phyloP scores from a whole-genome alignment of 2,113 vertebrate genomes.

The Misgurnus mizolepis region DNA sequence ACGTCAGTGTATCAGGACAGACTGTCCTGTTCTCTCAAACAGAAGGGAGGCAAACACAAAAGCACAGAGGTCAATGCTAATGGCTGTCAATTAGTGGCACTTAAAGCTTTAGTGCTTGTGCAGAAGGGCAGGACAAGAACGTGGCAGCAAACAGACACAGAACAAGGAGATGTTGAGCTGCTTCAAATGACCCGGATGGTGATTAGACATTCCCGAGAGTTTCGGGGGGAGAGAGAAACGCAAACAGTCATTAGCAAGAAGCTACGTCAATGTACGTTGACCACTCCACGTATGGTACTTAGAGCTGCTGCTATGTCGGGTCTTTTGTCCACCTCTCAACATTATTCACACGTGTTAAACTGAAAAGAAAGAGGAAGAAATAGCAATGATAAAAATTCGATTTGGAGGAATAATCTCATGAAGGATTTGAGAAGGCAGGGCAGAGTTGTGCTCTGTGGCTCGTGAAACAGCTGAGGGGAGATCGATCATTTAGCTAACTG shows the following conservation, averaged over 20 bases:
- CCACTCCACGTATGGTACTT: neutral
- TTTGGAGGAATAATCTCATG: constrained; percentile 54
- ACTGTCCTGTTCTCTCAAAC: constrained; percentile 44
- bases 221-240: neutral
- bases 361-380: constrained; percentile 19
- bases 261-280: neutral
- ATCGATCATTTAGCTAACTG: constrained; percentile 86
- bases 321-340: constrained; percentile 42
- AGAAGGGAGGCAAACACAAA: constrained; percentile 29
- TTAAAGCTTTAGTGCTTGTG: constrained; percentile 31
- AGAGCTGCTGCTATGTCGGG: constrained; percentile 2
- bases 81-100: constrained; percentile 50
- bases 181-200: neutral
- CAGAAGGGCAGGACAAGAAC: constrained; percentile 23
- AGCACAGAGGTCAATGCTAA: constrained; percentile 38
- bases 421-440: constrained; percentile 52
- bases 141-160: constrained; percentile 33
- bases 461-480: constrained; percentile 79
- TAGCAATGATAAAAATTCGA: constrained; percentile 9
- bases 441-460: constrained; percentile 7
- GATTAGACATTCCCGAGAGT: neutral
- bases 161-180: constrained; percentile 16
- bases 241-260: constrained; percentile 33
- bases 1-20: constrained; percentile 61
- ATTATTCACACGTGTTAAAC: constrained; percentile 31